Conservation (phyloP, 2,113 vertebrate genomes). For the Rhynchomys soricoides region DNA sequence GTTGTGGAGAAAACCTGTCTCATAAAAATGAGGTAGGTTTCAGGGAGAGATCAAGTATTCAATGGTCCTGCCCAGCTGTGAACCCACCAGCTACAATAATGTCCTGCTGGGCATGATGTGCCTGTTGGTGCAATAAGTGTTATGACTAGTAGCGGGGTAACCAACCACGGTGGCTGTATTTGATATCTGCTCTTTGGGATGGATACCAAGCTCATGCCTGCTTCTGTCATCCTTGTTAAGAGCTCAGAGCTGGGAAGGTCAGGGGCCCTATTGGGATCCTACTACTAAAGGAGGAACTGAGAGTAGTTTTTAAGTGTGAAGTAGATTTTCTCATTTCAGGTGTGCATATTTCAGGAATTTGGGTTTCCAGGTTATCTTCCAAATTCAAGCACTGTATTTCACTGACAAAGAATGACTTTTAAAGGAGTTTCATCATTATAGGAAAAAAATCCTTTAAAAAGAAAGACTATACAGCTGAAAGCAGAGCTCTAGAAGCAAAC, state of each 20-base stretch:
- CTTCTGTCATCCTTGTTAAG: background rate
- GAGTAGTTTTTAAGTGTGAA: background rate
- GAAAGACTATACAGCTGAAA: background rate
- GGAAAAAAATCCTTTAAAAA: background rate
- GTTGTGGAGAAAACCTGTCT: background rate
- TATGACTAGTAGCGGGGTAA: background rate
- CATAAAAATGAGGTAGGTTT: too few relatives aligned
- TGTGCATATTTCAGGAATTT: background rate
- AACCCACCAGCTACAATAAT: background rate
- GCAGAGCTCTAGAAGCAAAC: background rate
- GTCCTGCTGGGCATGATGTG: background rate
- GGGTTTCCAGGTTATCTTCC: background rate
- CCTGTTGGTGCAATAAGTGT: background rate
- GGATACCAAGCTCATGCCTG: background rate
- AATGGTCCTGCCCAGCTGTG: background rate
- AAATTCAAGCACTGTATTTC: background rate
- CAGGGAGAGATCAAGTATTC: background rate
- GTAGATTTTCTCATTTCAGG: background rate
- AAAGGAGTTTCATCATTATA: background rate
- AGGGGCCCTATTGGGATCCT: background rate
- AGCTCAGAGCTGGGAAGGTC: background rate
- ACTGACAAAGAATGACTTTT: background rate
- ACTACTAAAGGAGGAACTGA: background rate
- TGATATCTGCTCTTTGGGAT: background rate
- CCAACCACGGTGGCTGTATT: background rate